These are phyloP conservation scores for Deroptyus accipitrinus DNA, from an alignment of 2,113 vertebrate species.

Conservation along the genomic window DNA sequence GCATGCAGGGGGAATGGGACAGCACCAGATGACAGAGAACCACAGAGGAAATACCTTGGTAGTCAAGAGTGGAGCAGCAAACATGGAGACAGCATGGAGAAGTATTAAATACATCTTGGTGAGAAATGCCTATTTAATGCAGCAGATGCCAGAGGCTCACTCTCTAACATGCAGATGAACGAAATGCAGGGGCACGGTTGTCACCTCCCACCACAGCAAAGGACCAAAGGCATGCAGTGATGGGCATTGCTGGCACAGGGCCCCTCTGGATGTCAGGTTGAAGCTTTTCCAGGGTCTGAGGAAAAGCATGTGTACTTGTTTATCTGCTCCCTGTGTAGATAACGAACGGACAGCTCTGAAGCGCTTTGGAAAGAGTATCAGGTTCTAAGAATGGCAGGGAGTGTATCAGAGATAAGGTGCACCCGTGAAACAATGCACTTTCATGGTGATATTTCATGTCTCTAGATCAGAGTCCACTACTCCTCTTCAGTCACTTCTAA, in stretches of 20 bases:
- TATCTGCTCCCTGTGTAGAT: neutral
- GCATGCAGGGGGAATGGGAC: fast-evolving
- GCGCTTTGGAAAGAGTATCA: neutral
- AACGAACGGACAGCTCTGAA: neutral
- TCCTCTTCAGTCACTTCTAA: neutral
- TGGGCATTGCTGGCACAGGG: fast-evolving
- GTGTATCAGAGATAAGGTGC: neutral
- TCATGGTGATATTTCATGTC: neutral
- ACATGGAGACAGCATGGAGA: fast-evolving
- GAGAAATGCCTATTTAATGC: fast-evolving
- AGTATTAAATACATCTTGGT: neutral
- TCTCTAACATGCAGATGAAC: fast-evolving
- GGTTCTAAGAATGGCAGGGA: neutral
- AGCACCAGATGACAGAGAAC: neutral
- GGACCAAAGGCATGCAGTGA: fast-evolving
- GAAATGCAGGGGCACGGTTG: fast-evolving
- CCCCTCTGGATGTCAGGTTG: fast-evolving
- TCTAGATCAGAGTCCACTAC: neutral
- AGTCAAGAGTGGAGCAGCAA: neutral
- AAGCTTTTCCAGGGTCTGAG: neutral
- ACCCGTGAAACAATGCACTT: neutral
- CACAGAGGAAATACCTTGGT: neutral
- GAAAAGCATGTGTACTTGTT: neutral
- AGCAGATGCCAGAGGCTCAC: neutral
- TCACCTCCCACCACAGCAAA: fast-evolving